Base-by-base conservation (phyloP, 2,888 invertebrate genomes). In the Drosophila eohydei region DNA sequence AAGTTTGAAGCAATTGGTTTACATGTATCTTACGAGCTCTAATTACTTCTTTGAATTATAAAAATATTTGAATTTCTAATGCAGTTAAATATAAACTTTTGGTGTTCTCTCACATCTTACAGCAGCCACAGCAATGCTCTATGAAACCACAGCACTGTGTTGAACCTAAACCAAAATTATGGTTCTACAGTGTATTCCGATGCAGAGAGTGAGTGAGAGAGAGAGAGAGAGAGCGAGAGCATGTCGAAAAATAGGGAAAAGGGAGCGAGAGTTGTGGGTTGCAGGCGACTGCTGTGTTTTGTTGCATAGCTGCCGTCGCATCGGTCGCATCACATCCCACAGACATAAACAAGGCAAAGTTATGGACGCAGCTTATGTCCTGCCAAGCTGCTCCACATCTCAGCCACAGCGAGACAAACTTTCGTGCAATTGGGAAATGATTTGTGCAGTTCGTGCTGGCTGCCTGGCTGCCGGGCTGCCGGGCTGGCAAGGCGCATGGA, bases 321-420 rank as follows among this genome's bases (percentile, higher is more conserved):
- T 58, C 67, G 83, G 86, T 82, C 82, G 78, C 86, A 83, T 85
- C 89, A 92, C 91, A 91, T 89, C 85, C 86, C 78, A 74, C 80
- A 87, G 78, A 75, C 91, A 91, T 91, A 92, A 92, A 91, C 90
- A 88, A 89, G 76, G 64, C 60, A 71, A 90, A 91, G 80, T 88
- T 91, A 91, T 84, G 89, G 76, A 78, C 71, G 71, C 72, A 87
- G 90, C 87, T 90, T 88, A 86, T 81, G 77, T 84, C 79, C 78
- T 81, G 80, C 76, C 81, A 78, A 80, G 78, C 79, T 78, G 74
- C 69, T 62, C 44, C 69, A 51, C 71, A 61, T 66, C 68, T 63
- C 55, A 48, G 51, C 51, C 51, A 36, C 14, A 36, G 51, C 69
- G 83, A 90, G 88, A 88, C 90, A 90, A 90, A 91, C 85, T 89